Evolutionary conservation across 2,888 invertebrate species (phyloP).

Genomic region (Cinara cedri): DNA sequence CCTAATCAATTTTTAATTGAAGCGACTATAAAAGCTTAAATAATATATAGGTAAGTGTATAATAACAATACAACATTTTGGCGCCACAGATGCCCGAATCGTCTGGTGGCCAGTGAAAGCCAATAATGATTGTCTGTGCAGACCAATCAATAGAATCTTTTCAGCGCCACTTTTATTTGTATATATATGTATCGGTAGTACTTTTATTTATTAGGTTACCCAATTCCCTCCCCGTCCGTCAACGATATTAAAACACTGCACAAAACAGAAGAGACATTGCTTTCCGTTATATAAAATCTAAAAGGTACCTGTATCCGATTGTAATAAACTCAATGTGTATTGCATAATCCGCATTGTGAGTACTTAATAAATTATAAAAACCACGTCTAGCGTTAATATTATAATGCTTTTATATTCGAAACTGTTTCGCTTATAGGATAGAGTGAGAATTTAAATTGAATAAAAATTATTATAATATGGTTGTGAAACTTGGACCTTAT

Average conservation of each 20-base stretch:
- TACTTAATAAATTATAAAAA: no score
- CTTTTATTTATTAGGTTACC: slow-evolving; percentile 36
- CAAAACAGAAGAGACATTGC: not conserved
- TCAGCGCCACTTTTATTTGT: slow-evolving; percentile 19
- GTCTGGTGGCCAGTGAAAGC: slow-evolving; percentile 45
- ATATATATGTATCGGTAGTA: no score
- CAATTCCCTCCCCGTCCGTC: slow-evolving; percentile 24
- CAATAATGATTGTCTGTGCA: slow-evolving; percentile 14
- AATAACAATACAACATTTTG: slow-evolving; percentile 17
- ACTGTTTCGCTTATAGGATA: no score
- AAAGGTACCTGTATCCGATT: no score
- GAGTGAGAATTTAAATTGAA: no score
- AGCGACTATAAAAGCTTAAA: slow-evolving; percentile 18
- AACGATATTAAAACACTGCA: not conserved
- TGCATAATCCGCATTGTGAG: no score
- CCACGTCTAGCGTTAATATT: no score
- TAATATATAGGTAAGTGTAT: no score
- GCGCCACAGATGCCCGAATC: slow-evolving; percentile 21
- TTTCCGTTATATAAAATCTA: slow-evolving; percentile 1
- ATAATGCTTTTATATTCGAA: no score
- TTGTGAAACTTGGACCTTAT: no score
- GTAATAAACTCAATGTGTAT: no score
- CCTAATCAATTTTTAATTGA: not conserved
- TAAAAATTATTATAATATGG: no score
- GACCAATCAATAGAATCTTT: slow-evolving; percentile 44